A percentile compares a stretch with the other conserved stretches of the same genome.
Evolutionary conservation across 2,113 vertebrate genomes (phyloP).

Genomic region (Myanophis thanlyinensis): DNA sequence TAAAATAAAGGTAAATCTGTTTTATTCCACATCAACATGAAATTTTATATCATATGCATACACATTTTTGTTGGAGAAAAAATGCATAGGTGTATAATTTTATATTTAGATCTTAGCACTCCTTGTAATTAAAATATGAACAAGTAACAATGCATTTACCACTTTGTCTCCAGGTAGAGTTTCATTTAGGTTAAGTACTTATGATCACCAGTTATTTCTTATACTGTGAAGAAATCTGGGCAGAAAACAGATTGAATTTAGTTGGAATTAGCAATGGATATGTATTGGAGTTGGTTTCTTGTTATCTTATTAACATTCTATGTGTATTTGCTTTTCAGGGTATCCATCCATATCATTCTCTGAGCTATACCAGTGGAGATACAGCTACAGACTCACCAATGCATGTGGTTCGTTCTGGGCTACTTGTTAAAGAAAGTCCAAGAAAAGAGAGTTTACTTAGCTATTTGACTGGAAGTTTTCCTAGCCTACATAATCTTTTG

Average conservation of each 20-base stretch:
- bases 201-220: neutral
- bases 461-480: slow-evolving; percentile 95
- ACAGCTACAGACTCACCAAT: slow-evolving; percentile 95
- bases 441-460: slow-evolving; percentile 95
- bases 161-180: neutral
- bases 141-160: neutral
- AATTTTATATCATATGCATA: neutral
- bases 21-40: fast-evolving
- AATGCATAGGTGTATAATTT: neutral
- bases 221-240: neutral
- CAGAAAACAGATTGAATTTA: neutral
- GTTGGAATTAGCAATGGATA: neutral
- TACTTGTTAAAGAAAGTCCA: slow-evolving; percentile 88
- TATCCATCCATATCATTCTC: slow-evolving; percentile 93
- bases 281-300: neutral
- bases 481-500: slow-evolving; percentile 93
- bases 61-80: neutral
- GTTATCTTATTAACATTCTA: neutral
- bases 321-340: slow-evolving; percentile 72
- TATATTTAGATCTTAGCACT: neutral
- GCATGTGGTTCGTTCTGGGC: slow-evolving; percentile 80
- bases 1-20: slow-evolving; percentile 87
- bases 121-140: neutral
- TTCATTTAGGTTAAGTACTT: neutral
- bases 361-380: slow-evolving; percentile 97